Base-by-base conservation (phyloP, 2,888 invertebrate genomes). In the Dugesia japonica region DNA sequence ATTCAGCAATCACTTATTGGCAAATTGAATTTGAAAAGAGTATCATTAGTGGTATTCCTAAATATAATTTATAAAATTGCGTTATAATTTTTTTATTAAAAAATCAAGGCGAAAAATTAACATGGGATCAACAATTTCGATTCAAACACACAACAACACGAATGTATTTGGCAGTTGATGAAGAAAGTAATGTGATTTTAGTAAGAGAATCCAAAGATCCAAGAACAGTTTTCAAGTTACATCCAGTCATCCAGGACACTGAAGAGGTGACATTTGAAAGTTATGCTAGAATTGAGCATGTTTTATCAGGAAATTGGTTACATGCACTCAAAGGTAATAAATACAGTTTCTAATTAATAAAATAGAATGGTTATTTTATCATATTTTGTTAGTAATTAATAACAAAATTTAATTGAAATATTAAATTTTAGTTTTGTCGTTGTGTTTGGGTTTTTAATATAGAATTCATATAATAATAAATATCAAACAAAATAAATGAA, bases 1-100 rank as follows among this genome's bases (percentile, higher is more conserved):
- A 83, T 26, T 83, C 84, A 4, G 84, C 83, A 7, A 84, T 83
- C 76, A 83, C 83, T 15, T 84, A 82, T 80, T 84, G 84, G 84
- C 83, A 83, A 76, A 82, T 84, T 26, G 83, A 84, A 78, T 82
- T 82, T 1, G 84, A 85, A 79, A 82, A 80, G 73, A 81, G 82
- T 76, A 81, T 83, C 27, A 81, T 85, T 9, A 82, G 82, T 72
- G 83, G 83, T 83, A 79, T 13, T 13, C 17, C 17, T 9, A 38
- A 17, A 72, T 15, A 75, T 26, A 1, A 15, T 26, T 20, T 0
- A 72, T 28, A 38, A 17, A 13, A 38, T 38, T 13, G 17, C 38
- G 17, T 38, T 9, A 17, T 13, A 13, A 38, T 17, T 13, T 13
- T 38, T 38, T 38, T 17, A 13, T 38, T 38, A 13, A 15, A 28